Evolutionary conservation across 1,140 invertebrate species (phyloP).

Genomic region (Drosophila saltans): DNA sequence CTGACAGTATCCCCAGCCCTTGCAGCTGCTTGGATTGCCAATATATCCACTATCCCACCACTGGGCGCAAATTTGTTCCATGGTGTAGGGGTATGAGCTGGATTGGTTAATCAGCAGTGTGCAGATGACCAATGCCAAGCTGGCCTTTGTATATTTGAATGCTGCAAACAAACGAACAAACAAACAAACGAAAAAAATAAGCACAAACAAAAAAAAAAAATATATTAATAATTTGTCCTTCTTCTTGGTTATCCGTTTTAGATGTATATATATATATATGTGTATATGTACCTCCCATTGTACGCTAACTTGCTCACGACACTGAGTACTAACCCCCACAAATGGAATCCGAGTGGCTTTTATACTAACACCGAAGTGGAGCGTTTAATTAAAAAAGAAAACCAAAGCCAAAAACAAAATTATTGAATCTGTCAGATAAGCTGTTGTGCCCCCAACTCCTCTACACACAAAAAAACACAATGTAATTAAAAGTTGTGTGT

Average conservation of each 20-base stretch:
- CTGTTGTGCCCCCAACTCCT: neutral
- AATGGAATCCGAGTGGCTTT: neutral
- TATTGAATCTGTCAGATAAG: neutral
- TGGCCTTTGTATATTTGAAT: constrained; percentile 30
- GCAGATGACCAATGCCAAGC: constrained; percentile 31
- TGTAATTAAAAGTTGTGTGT: constrained; percentile 3
- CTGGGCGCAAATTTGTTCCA: constrained; percentile 66
- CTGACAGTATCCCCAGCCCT: constrained; percentile 66
- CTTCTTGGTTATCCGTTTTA: neutral
- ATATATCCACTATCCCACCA: constrained; percentile 52
- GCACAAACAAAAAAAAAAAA: neutral
- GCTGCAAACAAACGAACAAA: constrained; percentile 28
- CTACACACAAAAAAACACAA: neutral
- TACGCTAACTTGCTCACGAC: constrained; percentile 13
- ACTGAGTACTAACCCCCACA: constrained; percentile 9
- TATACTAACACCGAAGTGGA: neutral
- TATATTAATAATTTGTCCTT: neutral
- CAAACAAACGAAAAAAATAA: constrained; percentile 6
- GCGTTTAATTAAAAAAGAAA: neutral
- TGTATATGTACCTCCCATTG: constrained; percentile 10
- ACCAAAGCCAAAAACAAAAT: neutral
- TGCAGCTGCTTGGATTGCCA: constrained; percentile 64
- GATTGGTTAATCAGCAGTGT: constrained; percentile 44
- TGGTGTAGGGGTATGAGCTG: constrained; percentile 42
- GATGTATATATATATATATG: neutral